phyloP scores from a whole-genome alignment of 2,888 invertebrate species.

The Aphodius granarius region DNA sequence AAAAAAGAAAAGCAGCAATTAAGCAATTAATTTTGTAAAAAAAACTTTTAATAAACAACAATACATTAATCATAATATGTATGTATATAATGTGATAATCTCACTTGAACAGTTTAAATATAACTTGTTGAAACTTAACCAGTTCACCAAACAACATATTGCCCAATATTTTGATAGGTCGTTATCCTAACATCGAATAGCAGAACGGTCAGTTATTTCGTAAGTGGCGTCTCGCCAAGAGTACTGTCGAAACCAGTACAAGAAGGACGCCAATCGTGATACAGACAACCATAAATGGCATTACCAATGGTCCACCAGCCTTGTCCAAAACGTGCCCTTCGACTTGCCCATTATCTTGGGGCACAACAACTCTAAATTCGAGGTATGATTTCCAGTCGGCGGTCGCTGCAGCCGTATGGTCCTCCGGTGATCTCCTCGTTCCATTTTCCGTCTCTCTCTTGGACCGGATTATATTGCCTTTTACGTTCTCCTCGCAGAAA shows the following conservation, averaged over 20 bases:
- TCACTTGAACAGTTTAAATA: neutral
- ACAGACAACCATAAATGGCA: neutral
- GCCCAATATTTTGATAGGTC: neutral
- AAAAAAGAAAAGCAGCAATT: no score
- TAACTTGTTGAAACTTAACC: neutral
- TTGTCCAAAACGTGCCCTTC: neutral
- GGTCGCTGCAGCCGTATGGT: neutral
- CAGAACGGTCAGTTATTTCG: neutral
- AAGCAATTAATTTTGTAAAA: no score
- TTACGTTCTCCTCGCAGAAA: neutral
- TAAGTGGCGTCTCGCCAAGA: neutral
- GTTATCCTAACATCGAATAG: neutral
- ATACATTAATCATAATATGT: no score
- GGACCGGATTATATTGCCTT: neutral
- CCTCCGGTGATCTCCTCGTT: neutral
- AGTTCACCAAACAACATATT: neutral
- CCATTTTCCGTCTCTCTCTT: constrained; percentile 4
- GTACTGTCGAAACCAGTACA: neutral
- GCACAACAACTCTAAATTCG: neutral
- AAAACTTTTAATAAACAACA: no score
- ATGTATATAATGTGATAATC: no score
- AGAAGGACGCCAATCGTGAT: neutral
- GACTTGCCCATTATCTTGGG: neutral
- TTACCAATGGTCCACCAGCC: neutral
- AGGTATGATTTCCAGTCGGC: neutral